Evolutionary conservation across 2,888 invertebrate genomes (phyloP), one percentile per base, ranked within the genome.

Genomic region (Hyposoter dolosus): DNA sequence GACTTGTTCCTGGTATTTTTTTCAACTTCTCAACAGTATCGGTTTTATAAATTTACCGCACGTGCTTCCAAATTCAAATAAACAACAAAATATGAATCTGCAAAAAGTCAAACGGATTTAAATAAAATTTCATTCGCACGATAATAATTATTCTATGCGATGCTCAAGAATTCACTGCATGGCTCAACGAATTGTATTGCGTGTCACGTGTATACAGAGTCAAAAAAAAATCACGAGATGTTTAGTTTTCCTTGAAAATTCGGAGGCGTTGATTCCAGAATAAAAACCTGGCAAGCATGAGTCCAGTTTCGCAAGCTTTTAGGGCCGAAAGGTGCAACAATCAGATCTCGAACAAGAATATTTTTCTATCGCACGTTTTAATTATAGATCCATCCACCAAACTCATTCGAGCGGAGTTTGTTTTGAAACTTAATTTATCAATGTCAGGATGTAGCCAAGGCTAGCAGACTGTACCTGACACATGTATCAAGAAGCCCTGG

Each of bases 391-490:
- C 40, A 40, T 40, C 40, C 40, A 40, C 40, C 1, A 28, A 28
- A 28, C 23, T 1, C 1, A 28, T 28, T 23, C 28, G 60, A 60
- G 1, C 10, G 1, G 15, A 60, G 15, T 23, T 28, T 60, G 28
- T 28, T 60, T 28, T 15, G 60, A 28, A 60, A 0, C 5, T 1
- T 15, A 60, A 60, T 60, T 60, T 28, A 60, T 60, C 60, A 15
- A 28, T 28, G 60, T 60, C 60, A 28, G 60, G 60, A 60, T 60
- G 60, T 28, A 28, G 60, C 60, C 28, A 60, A 60, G 60, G 60
- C 28, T 28, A 56, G 23, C 3, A 35, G 35, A 35, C 23, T 23
- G 23, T 56, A 10, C 19, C 10, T n/a, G 10, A 19, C 10, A 19
- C 23, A 56, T 23, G 28, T 60, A 19, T 40, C 15, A 56, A 23